A percentile compares a stretch with the other conserved stretches of the same genome.
These are phyloP conservation scores for Yponomeuta cagnagella DNA, from an alignment of 2,888 invertebrate genomes.

Conservation along the genomic window DNA sequence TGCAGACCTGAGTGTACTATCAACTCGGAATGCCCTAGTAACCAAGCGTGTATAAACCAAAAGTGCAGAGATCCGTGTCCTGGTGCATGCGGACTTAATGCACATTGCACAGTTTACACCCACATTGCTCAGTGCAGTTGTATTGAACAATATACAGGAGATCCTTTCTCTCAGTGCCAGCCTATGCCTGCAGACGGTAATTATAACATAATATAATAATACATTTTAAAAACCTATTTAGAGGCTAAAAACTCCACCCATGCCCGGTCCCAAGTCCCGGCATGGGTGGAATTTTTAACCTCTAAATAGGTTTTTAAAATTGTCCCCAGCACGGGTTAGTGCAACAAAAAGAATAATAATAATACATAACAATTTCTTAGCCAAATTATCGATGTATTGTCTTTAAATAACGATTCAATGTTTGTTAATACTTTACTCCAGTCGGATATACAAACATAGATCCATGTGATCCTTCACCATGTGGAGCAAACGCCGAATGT, in stretches of 20 bases:
- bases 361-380: neutral
- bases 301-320: too few relatives aligned
- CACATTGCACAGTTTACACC: conserved; percentile 76
- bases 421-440: conserved; percentile 10
- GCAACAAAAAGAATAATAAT: too few relatives aligned
- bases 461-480: conserved; percentile 80
- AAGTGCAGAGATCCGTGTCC: conserved; percentile 81
- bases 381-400: conserved; percentile 15
- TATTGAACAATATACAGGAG: conserved; percentile 72
- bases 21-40: conserved; percentile 81
- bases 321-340: too few relatives aligned
- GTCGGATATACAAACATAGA: conserved; percentile 46
- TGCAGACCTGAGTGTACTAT: conserved; percentile 82
- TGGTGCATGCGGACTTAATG: conserved; percentile 78
- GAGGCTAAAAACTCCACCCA: too few relatives aligned
- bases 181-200: conserved; percentile 51
- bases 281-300: too few relatives aligned
- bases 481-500: conserved; percentile 84
- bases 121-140: conserved; percentile 80
- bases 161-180: conserved; percentile 73
- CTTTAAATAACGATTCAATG: neutral
- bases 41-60: conserved; percentile 79
- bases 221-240: too few relatives aligned
- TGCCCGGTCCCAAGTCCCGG: too few relatives aligned
- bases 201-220: conserved; percentile 17